Percentiles rank a stretch among this genome's conserved stretches.
Evolutionary conservation across 2,797 vertebrate species (phyloP).

Genomic region (Acrocephalus scirpaceus): DNA sequence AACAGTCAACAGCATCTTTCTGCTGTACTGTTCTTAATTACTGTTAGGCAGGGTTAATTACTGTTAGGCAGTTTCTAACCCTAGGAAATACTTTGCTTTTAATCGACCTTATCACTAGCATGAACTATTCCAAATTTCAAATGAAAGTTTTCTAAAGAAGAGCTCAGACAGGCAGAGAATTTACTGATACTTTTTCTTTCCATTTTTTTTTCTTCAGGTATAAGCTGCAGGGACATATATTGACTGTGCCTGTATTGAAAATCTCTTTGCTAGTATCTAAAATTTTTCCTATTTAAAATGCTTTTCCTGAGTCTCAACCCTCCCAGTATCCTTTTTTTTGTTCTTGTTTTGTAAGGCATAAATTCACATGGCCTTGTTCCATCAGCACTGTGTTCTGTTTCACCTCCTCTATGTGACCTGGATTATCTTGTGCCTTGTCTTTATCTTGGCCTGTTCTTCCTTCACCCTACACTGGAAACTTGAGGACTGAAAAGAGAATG

Average conservation of each 20-base stretch:
- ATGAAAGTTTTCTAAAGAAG: neutral
- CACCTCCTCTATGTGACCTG: neutral
- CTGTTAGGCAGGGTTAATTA: neutral
- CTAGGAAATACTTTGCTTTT: neutral
- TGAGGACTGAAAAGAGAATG: neutral
- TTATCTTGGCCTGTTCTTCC: neutral
- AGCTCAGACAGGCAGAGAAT: neutral
- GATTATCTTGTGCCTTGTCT: neutral
- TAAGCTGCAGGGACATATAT: neutral
- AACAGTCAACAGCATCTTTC: neutral
- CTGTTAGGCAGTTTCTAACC: neutral
- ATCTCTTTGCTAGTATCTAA: neutral
- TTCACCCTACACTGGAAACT: neutral
- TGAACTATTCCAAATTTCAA: neutral
- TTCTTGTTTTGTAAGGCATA: neutral
- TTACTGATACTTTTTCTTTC: neutral
- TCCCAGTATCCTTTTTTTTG: neutral
- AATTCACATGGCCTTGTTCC: neutral
- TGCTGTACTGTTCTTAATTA: neutral
- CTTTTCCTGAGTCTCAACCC: neutral
- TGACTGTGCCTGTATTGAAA: neutral
- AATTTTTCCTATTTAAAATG: neutral
- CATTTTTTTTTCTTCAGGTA: neutral
- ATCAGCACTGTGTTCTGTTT: neutral
- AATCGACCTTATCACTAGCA: accelerated